Conservation (phyloP, 2,888 invertebrate genomes). For the Andrena minutula region DNA sequence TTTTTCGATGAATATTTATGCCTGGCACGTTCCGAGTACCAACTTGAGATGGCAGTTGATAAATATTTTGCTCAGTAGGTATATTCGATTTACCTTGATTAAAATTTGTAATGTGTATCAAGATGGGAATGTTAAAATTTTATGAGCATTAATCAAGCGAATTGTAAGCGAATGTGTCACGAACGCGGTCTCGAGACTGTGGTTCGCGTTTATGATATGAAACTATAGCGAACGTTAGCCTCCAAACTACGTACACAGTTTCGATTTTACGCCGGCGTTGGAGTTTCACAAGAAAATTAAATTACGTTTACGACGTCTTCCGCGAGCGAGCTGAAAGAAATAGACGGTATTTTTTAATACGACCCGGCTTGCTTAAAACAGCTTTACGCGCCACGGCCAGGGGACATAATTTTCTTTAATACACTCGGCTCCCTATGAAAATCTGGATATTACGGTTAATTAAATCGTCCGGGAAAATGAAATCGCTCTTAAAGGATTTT, state of each 20-base stretch:
- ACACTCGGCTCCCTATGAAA: conserved; percentile 21
- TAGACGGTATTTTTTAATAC: conserved; percentile 57
- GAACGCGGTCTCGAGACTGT: conserved; percentile 5
- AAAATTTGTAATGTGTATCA: not conserved
- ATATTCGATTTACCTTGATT: not conserved
- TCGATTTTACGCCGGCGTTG: conserved; percentile 33
- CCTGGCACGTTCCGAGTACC: not conserved
- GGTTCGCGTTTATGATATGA: conserved; percentile 11
- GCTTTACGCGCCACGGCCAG: conserved; percentile 41
- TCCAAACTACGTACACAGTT: conserved; percentile 37
- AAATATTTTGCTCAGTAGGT: not conserved
- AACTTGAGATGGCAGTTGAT: not conserved
- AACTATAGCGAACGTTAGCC: conserved; percentile 21
- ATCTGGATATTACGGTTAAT: conserved; percentile 41
- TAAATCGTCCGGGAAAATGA: conserved; percentile 35
- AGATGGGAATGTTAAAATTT: conserved; percentile 20
- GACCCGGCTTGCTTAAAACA: conserved; percentile 48
- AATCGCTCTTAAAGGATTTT: conserved; percentile 17
- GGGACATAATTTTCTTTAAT: conserved; percentile 54
- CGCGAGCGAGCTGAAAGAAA: conserved; percentile 39
- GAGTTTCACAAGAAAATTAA: conserved; percentile 57
- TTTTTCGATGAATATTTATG: not conserved
- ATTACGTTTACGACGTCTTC: conserved; percentile 55
- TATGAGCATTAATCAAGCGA: conserved; percentile 1
- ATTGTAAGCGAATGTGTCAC: conserved; percentile 21